Conservation (phyloP, 2,113 vertebrate genomes). For the Glaucomys volans region DNA sequence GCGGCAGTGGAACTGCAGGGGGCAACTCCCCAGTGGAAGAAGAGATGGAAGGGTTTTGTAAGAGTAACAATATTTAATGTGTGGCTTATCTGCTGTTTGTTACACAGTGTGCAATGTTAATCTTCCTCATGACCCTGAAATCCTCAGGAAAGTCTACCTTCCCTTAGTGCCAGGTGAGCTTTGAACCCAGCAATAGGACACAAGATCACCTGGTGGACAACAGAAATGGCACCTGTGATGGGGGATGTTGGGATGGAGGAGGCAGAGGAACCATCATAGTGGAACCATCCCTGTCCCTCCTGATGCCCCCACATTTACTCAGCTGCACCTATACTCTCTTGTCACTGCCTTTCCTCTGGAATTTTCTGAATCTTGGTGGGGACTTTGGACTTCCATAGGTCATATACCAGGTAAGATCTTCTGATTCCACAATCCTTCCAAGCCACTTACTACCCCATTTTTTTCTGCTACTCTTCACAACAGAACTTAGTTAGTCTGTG, state of each 20-base stretch:
- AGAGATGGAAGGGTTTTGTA: neutral
- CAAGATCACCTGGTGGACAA: accelerated
- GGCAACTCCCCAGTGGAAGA: neutral
- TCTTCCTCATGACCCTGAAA: neutral
- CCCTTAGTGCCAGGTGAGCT: neutral
- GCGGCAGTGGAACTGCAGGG: too few species aligned
- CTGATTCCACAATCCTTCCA: neutral
- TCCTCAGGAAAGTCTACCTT: neutral
- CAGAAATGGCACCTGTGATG: accelerated
- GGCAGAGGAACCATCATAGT: too few species aligned
- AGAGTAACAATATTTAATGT: neutral
- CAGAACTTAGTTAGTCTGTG: neutral
- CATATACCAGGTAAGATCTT: neutral
- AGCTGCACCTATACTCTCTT: accelerated
- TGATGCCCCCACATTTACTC: too few species aligned
- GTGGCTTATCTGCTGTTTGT: neutral
- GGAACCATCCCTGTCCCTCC: too few species aligned
- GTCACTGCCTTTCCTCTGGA: neutral
- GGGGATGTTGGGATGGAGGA: neutral
- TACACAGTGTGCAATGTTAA: neutral
- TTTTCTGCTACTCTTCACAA: neutral
- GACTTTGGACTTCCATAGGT: neutral
- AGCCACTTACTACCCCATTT: neutral
- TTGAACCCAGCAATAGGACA: accelerated
- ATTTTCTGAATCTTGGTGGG: neutral